Evolutionary conservation across 2,113 vertebrate species (phyloP), one percentile per base, ranked within the genome.

Genomic region (Choloepus hoffmanni): DNA sequence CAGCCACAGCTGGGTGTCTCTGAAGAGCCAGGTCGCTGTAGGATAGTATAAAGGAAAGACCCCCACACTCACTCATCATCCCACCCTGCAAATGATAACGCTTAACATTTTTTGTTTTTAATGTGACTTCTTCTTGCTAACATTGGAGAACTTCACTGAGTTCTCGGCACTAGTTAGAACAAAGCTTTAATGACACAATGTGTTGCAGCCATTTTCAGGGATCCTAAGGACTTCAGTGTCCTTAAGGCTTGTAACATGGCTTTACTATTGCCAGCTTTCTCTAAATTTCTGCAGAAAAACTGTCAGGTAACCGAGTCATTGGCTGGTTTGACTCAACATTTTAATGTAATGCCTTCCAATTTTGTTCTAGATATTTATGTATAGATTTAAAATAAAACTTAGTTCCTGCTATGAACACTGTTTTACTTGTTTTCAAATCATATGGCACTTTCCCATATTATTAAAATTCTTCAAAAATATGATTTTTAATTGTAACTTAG

Each of bases 391-490:
- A 82, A 84, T n/a, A 88, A 90, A 92, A 94, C 0, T 28, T 8
- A 48, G 3, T 87, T 78, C 48, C 65, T 21, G 62, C 10, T 33
- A 50, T 10, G 67, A 24, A 48, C 1, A 2, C 26, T n/a, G n/a
- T n/a, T n/a, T n/a, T n/a, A n/a, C n/a, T n/a, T 5, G 62, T n/a
- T 85, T 74, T 68, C 77, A 70, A 63, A 70, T 55, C 85, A 70
- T 10, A 26, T 2, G 63, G 70, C 48, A 43, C 45, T 53, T 90
- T 33, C 48, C 83, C 43, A 93, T 24, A 24, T 30, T 63, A 68
- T 81, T 84, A 63, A 92, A 94, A 87, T 60, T n/a, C 30, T 67
- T 90, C 30, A n/a, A 36, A 65, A 73, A 55, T 48, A 92, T 3
- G 26, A 26, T 36, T 92, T 94, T 78, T 50, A 63, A 70, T 60